Percentiles rank a stretch among this genome's conserved stretches.
Evolutionary conservation across 2,113 vertebrate species (phyloP).

Genomic region (Corythornis vintsioides): DNA sequence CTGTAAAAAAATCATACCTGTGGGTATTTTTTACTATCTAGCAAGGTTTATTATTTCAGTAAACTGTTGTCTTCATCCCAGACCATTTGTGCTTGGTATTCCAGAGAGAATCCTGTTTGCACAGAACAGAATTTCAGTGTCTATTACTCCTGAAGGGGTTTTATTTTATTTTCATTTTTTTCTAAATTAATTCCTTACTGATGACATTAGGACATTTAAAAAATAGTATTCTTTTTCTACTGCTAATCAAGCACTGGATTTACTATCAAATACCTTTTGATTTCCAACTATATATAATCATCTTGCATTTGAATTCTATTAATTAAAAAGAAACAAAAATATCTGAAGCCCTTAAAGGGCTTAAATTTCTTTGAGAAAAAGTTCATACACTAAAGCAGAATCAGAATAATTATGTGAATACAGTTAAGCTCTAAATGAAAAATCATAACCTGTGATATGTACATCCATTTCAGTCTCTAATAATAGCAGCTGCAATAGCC

Average conservation of each 20-base stretch:
- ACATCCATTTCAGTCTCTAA: not conserved
- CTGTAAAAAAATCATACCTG: not conserved
- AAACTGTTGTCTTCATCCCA: not conserved
- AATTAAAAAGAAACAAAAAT: conserved; percentile 21
- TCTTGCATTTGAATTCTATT: not conserved
- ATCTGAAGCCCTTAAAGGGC: not conserved
- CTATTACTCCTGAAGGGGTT: not conserved
- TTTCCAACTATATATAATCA: not conserved
- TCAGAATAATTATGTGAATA: not conserved
- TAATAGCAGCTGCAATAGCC: not conserved
- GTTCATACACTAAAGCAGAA: not conserved
- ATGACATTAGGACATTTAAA: not conserved
- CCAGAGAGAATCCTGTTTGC: not conserved
- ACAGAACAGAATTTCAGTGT: not conserved
- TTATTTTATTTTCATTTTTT: not conserved
- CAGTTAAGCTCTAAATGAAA: conserved; percentile 5
- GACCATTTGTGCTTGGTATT: not conserved
- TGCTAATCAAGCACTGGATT: not conserved
- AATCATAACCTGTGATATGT: not conserved
- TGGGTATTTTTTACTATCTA: not conserved
- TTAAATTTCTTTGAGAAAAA: not conserved
- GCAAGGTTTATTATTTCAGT: not conserved
- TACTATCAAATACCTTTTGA: not conserved
- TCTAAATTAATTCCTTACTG: not conserved
- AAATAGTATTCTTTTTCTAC: not conserved